These are phyloP conservation scores for Lysiphlebus fabarum DNA, from an alignment of 1,140 invertebrate species.

Conservation along the genomic window DNA sequence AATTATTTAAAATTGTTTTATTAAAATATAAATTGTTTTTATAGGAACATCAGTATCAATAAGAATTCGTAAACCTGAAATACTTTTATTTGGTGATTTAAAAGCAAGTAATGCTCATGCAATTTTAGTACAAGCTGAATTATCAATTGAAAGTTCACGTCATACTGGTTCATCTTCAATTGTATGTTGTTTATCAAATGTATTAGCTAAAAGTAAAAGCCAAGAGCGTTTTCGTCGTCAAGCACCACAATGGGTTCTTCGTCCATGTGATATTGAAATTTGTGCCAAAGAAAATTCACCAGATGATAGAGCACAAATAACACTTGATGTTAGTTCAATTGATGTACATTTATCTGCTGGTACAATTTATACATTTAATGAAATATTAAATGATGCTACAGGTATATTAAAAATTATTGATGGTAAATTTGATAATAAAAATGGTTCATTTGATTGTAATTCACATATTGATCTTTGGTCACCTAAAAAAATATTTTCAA, in stretches of 20 bases:
- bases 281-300: constrained; percentile 60
- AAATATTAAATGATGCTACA: constrained; percentile 46
- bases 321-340: constrained; percentile 62
- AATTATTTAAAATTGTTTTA: neutral
- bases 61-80: constrained; percentile 72
- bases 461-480: constrained; percentile 70
- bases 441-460: constrained; percentile 29
- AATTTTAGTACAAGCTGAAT: constrained; percentile 70
- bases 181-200: constrained; percentile 63
- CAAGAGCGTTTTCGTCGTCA: constrained; percentile 38
- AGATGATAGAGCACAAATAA: constrained; percentile 64
- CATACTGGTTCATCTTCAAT: constrained; percentile 66
- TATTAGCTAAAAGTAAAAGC: constrained; percentile 59
- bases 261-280: constrained; percentile 72
- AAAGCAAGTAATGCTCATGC: constrained; percentile 68
- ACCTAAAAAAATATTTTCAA: constrained; percentile 61
- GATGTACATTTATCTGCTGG: constrained; percentile 72
- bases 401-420: constrained; percentile 39
- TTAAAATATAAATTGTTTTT: constrained; percentile 9
- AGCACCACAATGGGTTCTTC: constrained; percentile 53
- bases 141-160: constrained; percentile 69
- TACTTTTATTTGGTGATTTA: constrained; percentile 72
- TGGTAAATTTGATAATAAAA: constrained; percentile 33
- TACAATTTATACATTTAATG: constrained; percentile 66
- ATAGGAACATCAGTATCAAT: constrained; percentile 67